phyloP scores from a whole-genome alignment of 2,113 vertebrate genomes.

The Channa argus region DNA sequence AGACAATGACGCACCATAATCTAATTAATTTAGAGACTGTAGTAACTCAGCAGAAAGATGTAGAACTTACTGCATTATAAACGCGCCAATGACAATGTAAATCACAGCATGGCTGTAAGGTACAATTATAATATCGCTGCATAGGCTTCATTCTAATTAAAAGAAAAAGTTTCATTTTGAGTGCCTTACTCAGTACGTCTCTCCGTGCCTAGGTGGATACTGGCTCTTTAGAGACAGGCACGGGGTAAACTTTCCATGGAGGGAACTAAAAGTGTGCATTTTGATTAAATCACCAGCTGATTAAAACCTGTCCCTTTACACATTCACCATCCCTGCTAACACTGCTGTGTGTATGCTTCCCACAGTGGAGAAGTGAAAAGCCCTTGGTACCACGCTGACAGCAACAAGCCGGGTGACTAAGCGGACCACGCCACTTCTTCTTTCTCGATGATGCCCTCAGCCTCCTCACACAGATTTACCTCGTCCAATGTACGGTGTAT shows the following conservation, averaged over 20 bases:
- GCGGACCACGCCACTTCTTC: conserved; percentile 18
- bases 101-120: neutral
- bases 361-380: neutral
- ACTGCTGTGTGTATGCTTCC: neutral
- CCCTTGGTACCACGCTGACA: conserved; percentile 22
- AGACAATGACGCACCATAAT: no score
- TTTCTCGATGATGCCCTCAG: conserved; percentile 29
- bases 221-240: neutral
- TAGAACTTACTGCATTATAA: no score
- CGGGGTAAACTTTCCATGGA: neutral
- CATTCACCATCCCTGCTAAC: conserved; percentile 10
- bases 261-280: conserved; percentile 1
- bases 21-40: no score
- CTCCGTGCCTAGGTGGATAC: neutral
- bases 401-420: conserved; percentile 10
- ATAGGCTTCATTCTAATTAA: neutral
- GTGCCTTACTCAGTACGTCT: neutral
- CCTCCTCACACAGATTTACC: conserved; percentile 48
- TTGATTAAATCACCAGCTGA: neutral
- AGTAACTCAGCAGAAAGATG: no score
- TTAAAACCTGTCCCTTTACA: neutral
- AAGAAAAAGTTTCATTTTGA: neutral
- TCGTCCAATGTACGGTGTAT: conserved; percentile 33
- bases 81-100: neutral
- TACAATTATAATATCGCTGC: neutral